A percentile compares a stretch with the other conserved stretches of the same genome.
Evolutionary conservation across 2,888 invertebrate species (phyloP).

Genomic region (Agrotis exclamationis): DNA sequence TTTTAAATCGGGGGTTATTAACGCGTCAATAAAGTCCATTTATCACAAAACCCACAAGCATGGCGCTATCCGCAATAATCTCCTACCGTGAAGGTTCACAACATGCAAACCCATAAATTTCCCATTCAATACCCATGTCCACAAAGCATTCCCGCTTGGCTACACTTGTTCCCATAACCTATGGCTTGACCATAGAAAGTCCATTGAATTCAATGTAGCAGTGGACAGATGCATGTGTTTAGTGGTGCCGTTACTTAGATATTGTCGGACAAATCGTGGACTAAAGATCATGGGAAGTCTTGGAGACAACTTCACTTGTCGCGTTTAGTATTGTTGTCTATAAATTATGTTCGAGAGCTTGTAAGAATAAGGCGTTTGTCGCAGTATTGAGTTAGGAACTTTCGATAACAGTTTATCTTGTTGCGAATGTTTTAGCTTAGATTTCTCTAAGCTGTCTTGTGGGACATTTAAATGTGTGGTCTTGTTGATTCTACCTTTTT

Average conservation of each 20-base stretch:
- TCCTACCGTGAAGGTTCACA: slow-evolving; percentile 59
- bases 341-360: slow-evolving; percentile 53
- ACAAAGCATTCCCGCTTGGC: slow-evolving; percentile 65
- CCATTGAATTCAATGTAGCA: slow-evolving; percentile 64
- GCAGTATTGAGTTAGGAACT: slow-evolving; percentile 44
- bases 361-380: slow-evolving; percentile 38
- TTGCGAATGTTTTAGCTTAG: slow-evolving; percentile 31
- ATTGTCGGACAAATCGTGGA: slow-evolving; percentile 67
- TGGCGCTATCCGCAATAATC: slow-evolving; percentile 41
- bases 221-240: slow-evolving; percentile 67
- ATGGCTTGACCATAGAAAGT: slow-evolving; percentile 66
- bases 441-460: slow-evolving; percentile 13
- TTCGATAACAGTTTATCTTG: slow-evolving; percentile 50
- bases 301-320: slow-evolving; percentile 61
- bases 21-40: slow-evolving; percentile 10
- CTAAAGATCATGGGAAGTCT: slow-evolving; percentile 56
- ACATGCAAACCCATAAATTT: slow-evolving; percentile 63
- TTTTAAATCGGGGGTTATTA: too few species aligned
- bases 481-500: slow-evolving; percentile 6
- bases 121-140: slow-evolving; percentile 64
- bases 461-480: slow-evolving; percentile 20
- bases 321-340: slow-evolving; percentile 38
- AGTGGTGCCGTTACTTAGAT: slow-evolving; percentile 60
- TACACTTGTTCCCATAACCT: slow-evolving; percentile 71
- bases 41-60: slow-evolving; percentile 18